These are phyloP conservation scores for Cardiocondyla obscurior DNA, from an alignment of 1,140 invertebrate species.

Conservation along the genomic window DNA sequence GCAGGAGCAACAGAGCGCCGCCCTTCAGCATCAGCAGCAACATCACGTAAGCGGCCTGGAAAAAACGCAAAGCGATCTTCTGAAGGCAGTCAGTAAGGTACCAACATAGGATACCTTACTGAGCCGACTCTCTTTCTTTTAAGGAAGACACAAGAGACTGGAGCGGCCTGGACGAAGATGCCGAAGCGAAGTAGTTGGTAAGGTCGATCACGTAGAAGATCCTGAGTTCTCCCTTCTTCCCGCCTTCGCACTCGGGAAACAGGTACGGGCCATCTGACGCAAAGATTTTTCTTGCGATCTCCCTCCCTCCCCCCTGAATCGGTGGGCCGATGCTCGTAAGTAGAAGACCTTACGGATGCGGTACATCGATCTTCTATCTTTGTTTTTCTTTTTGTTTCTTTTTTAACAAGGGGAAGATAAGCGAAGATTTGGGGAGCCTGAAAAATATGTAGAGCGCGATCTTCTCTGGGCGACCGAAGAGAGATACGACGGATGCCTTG, in stretches of 20 bases:
- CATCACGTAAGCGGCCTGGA: slow-evolving; percentile 87
- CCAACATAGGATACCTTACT: slow-evolving; percentile 85
- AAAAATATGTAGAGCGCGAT: not conserved
- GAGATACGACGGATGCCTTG: slow-evolving; percentile 48
- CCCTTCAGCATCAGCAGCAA: slow-evolving; percentile 86
- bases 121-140: slow-evolving; percentile 75
- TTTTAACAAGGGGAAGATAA: slow-evolving; percentile 38
- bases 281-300: slow-evolving; percentile 30
- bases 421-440: slow-evolving; percentile 5
- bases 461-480: not conserved
- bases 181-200: slow-evolving; percentile 60
- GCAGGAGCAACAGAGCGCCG: slow-evolving; percentile 83
- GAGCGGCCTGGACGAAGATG: slow-evolving; percentile 57
- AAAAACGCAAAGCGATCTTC: slow-evolving; percentile 87
- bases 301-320: too few relatives aligned
- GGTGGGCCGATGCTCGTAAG: slow-evolving; percentile 3
- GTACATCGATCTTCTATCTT: slow-evolving; percentile 16
- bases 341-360: not conserved
- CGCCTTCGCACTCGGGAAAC: slow-evolving; percentile 42
- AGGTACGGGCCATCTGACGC: slow-evolving; percentile 37
- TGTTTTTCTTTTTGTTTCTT: not conserved
- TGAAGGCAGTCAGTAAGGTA: slow-evolving; percentile 88
- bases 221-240: slow-evolving; percentile 48
- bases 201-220: slow-evolving; percentile 49
- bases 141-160: slow-evolving; percentile 72